Evolutionary conservation across 2,797 vertebrate species (phyloP), one percentile per base, ranked within the genome.

Genomic region (Hipposideros larvatus): DNA sequence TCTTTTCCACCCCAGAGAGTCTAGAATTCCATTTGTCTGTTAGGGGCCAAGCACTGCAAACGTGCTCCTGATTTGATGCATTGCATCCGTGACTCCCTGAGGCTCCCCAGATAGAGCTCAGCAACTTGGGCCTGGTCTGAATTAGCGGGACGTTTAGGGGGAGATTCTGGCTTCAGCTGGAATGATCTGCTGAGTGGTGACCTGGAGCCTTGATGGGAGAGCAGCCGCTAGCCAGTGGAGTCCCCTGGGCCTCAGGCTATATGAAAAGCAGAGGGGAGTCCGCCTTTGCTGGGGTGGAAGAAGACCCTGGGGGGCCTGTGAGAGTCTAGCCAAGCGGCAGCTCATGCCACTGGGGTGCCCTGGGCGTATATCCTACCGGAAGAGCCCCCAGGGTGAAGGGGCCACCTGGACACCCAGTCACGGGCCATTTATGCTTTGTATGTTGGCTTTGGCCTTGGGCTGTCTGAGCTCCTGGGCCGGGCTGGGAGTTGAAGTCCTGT

Each of bases 61-160:
- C 48, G 2, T 66, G 83, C 79, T 57, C 71, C 84, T 91, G 68
- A 31, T 93, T 73, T 96, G 92, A 59, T 18, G 82, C 74, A 3
- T 24, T 7, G 61, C 48, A 31, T 43, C 26, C 15, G 2, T 24
- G 95, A 21, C 92, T 80, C 92, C 84, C 59, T 0, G 24, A 18
- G 68, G 77, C 88, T 66, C 80, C 89, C 63, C 70, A 57, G 91
- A 31, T 4, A 5, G 75, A 18, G 84, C 4, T 51, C 95, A 3
- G 94, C 66, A 0, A 77, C 74, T 21, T 0, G 2, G 86, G 94
- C 93, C 97, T 97, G 97, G 92, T 96, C 97, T 94, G 91, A 66
- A 94, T 97, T 96, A 97, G 93, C 6, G 66, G 46, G 48, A 53
- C 1, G 18, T 51, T 68, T 16, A 4, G 68, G 66, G 89, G 73